Evolutionary conservation across 1,140 invertebrate species (phyloP), one percentile per base, ranked within the genome.

Genomic region (Wasmannia auropunctata): DNA sequence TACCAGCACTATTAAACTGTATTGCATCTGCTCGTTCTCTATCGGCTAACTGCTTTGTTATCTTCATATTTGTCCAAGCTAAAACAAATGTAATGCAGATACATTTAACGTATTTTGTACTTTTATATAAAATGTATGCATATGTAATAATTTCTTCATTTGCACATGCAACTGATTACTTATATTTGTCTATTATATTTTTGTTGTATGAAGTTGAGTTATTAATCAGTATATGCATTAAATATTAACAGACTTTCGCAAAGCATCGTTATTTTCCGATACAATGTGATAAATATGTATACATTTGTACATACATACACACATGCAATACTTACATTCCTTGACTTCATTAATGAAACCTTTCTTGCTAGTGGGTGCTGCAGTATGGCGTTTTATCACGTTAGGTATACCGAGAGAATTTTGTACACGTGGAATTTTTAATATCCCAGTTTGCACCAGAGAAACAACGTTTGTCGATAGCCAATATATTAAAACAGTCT

Each of bases 401-500:
- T 93, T 92, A 16, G 98, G 97, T 89, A 99, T 98, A 70, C 98
- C 97, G 58, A 99, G 98, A 89, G 96, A 97, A 28, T 96, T 95
- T 91, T 97, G 95, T 2, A 99, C 96, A 56, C 93, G 92, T 16
- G 98, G 97, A 77, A 98, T 96, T 94, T 96, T 97, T 11, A 99
- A 95, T 65, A 99, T 54, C 14, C 96, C 95, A 25, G 98, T 97
- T 97, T 99, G 98, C 0, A 96, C 63, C 7, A 99, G 91, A 0
- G 99, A 99, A 81, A 99, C 96, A n/a, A 97, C 95, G 94, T 99
- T 99, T 76, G 97, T 98, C 37, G 97, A 97, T 43, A 96, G 95
- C 99, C 99, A 99, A 93, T 99, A 99, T 54, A 97, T 97, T 31
- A 98, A 95, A 91, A 99, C 97, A 19, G 97, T 98, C 97, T 97